phyloP scores from a whole-genome alignment of 2,888 invertebrate species.

The Drosophila lacicola region DNA sequence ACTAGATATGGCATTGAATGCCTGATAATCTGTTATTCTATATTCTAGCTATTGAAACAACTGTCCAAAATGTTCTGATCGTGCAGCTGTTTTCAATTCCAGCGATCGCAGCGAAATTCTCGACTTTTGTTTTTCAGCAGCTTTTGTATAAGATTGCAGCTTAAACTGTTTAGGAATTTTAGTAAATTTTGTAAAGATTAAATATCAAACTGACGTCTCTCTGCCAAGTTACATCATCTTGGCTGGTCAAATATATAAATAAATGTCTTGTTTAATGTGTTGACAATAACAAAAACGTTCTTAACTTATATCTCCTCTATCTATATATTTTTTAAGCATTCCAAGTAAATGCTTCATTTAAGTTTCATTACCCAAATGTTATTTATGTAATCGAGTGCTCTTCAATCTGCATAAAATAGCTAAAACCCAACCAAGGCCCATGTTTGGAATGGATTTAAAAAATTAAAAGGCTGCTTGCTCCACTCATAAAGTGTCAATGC shows the following conservation, averaged over 20 bases:
- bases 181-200: too few species aligned
- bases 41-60: constrained; percentile 13
- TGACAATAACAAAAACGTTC: too few species aligned
- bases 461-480: constrained; percentile 5
- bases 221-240: too few species aligned
- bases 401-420: not conserved
- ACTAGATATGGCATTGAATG: constrained; percentile 14
- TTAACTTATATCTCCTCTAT: too few species aligned
- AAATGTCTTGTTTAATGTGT: too few species aligned
- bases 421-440: not conserved
- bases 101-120: not conserved
- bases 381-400: constrained; percentile 3
- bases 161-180: not conserved
- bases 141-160: not conserved
- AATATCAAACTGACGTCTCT: too few species aligned
- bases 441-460: not conserved
- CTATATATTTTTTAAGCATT: not conserved
- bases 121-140: not conserved
- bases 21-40: not conserved
- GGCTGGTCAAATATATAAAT: too few species aligned
- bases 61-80: constrained; percentile 21
- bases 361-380: not conserved
- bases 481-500: constrained; percentile 34
- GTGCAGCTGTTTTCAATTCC: constrained; percentile 4
- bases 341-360: not conserved